phyloP scores from a whole-genome alignment of 2,113 vertebrate species.

The Nycticorax nycticorax region DNA sequence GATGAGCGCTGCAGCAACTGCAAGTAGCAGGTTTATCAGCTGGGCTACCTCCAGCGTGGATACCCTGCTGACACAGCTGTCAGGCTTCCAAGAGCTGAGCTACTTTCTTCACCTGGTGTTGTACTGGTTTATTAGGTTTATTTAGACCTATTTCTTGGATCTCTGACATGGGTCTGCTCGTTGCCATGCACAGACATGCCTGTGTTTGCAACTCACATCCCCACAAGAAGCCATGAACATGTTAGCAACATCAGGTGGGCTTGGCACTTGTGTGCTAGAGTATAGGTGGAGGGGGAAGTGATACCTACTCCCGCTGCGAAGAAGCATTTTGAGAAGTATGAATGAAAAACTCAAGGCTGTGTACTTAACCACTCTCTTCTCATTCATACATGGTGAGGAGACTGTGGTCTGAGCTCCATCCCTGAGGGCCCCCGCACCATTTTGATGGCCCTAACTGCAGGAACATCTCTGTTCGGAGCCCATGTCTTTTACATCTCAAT shows the following conservation, averaged over 20 bases:
- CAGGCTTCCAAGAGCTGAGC: background rate
- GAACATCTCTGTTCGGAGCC: background rate
- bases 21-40: background rate
- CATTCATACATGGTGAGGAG: background rate
- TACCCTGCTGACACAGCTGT: background rate
- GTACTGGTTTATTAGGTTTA: background rate
- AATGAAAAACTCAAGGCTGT: background rate
- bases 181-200: background rate
- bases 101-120: background rate
- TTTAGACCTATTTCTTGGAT: background rate
- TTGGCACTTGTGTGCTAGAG: background rate
- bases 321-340: background rate
- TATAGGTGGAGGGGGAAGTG: background rate
- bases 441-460: background rate
- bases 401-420: background rate
- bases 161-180: background rate
- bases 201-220: background rate
- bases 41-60: background rate
- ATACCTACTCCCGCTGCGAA: background rate
- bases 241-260: background rate
- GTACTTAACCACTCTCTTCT: background rate
- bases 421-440: background rate
- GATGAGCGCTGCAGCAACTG: background rate
- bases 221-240: background rate
- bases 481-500: background rate